A percentile compares a stretch with the other conserved stretches of the same genome.
Conservation (phyloP, 2,113 vertebrate genomes). For the Smithornis capensis region DNA sequence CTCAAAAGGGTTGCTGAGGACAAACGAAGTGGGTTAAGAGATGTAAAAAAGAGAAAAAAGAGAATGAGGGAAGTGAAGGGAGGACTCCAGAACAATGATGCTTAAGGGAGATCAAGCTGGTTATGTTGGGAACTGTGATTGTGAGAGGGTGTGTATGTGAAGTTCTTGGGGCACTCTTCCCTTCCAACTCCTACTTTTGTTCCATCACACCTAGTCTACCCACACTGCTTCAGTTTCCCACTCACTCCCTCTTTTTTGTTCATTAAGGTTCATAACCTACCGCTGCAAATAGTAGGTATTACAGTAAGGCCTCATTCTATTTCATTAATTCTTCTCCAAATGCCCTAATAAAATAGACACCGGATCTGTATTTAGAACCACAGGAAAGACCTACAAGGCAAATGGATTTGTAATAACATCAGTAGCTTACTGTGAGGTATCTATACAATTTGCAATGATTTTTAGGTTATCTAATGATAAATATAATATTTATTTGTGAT, state of each 20-base stretch:
- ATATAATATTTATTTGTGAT: neutral
- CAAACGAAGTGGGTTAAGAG: neutral
- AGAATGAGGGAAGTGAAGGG: neutral
- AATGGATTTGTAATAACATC: conserved; percentile 30
- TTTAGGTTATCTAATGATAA: neutral
- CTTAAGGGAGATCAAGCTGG: neutral
- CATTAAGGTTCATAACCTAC: neutral
- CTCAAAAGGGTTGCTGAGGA: neutral
- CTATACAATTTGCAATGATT: conserved; percentile 3
- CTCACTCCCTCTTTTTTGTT: neutral
- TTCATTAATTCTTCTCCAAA: conserved; percentile 5
- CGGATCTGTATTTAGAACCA: neutral
- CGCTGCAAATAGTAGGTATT: neutral
- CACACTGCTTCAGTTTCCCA: neutral
- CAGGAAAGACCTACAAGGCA: conserved; percentile 1
- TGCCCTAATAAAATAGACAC: neutral
- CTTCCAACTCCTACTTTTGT: neutral
- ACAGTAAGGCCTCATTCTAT: neutral
- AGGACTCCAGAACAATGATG: neutral
- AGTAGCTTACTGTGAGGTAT: neutral
- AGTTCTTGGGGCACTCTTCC: neutral
- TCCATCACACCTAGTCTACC: neutral
- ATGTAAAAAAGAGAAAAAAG: neutral
- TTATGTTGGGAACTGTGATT: neutral
- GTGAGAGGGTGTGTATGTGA: rapidly evolving